A percentile compares a stretch with the other conserved stretches of the same genome.
These are phyloP conservation scores for Octomys mimax DNA, from an alignment of 2,797 vertebrate species.

Conservation along the genomic window DNA sequence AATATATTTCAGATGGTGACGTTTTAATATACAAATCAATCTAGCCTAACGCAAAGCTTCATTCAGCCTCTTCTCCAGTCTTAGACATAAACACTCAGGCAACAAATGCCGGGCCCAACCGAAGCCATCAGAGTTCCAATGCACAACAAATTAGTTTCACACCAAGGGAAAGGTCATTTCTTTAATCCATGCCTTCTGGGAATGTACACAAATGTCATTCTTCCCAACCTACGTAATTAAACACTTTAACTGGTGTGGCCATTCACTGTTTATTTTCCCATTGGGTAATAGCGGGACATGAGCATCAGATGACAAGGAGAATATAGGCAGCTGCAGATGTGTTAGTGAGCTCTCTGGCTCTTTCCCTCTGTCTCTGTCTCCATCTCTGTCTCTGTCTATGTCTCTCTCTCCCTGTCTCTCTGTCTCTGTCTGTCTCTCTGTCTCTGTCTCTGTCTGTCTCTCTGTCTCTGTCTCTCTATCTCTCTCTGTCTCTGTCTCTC, in stretches of 20 bases:
- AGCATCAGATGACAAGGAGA: slow-evolving; percentile 86
- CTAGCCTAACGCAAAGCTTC: slow-evolving; percentile 68
- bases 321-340: slow-evolving; percentile 73
- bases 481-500: neutral
- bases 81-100: slow-evolving; percentile 86
- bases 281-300: slow-evolving; percentile 84
- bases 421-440: neutral
- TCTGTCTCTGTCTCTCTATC: neutral
- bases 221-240: slow-evolving; percentile 87
- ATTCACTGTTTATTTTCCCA: slow-evolving; percentile 88
- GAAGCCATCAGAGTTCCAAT: slow-evolving; percentile 76
- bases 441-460: neutral
- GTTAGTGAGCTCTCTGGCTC: neutral
- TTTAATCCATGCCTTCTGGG: slow-evolving; percentile 87
- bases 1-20: slow-evolving; percentile 77
- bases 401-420: neutral
- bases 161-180: slow-evolving; percentile 87
- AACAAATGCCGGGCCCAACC: slow-evolving; percentile 79
- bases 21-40: slow-evolving; percentile 71
- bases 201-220: slow-evolving; percentile 89
- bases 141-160: slow-evolving; percentile 84
- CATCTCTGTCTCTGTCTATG: neutral
- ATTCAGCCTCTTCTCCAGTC: slow-evolving; percentile 76
- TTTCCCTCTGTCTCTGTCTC: neutral
- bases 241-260: slow-evolving; percentile 86